Evolutionary conservation across 1,140 invertebrate genomes (phyloP).

Genomic region (Thaumetopoea pityocampa): DNA sequence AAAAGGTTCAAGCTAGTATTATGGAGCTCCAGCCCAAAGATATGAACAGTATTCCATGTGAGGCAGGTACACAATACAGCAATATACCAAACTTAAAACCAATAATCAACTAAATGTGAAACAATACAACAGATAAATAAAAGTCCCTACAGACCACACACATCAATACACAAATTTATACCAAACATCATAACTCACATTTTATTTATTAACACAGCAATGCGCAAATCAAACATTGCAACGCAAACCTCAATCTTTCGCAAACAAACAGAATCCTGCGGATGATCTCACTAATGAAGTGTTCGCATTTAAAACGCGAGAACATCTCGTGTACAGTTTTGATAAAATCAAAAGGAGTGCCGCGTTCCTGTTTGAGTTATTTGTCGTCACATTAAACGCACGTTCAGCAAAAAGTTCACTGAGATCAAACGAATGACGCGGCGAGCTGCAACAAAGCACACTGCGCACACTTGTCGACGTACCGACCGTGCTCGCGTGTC

Average conservation of each 20-base stretch:
- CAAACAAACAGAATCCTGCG: conserved; percentile 37
- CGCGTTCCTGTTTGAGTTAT: conserved; percentile 63
- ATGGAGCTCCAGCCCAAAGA: too few relatives aligned
- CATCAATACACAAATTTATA: neutral
- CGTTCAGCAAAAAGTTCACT: conserved; percentile 60
- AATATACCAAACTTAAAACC: too few relatives aligned
- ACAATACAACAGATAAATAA: too few relatives aligned
- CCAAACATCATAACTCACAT: conserved; percentile 9
- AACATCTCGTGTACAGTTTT: conserved; percentile 39
- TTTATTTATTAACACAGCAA: conserved; percentile 4
- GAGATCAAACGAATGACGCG: conserved; percentile 66
- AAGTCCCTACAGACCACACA: too few relatives aligned
- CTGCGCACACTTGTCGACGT: conserved; percentile 41
- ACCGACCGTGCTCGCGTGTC: conserved; percentile 28
- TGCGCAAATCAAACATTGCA: conserved; percentile 28
- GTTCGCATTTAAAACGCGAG: conserved; percentile 47
- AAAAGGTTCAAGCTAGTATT: too few relatives aligned
- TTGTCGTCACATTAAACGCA: conserved; percentile 70
- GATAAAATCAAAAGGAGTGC: conserved; percentile 60
- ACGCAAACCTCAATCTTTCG: conserved; percentile 29
- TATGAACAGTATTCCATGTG: too few relatives aligned
- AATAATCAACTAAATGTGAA: too few relatives aligned
- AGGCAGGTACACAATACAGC: too few relatives aligned
- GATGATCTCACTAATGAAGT: conserved; percentile 63
- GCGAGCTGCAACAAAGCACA: conserved; percentile 60